Evolutionary conservation across 2,888 invertebrate genomes (phyloP).

Genomic region (Xylophagus ater): DNA sequence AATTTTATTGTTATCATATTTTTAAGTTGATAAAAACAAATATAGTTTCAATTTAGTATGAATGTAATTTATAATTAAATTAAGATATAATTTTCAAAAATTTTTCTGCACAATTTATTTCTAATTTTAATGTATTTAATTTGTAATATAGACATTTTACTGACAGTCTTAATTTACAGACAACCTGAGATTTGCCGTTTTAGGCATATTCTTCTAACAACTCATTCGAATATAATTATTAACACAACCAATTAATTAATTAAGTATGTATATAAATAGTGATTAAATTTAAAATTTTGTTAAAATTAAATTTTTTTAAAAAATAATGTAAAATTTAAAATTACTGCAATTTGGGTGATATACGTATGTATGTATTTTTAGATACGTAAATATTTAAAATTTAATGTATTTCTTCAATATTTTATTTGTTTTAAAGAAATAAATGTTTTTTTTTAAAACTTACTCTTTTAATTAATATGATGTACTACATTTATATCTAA

Average conservation of each 20-base stretch:
- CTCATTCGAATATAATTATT: not conserved
- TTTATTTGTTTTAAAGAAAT: too few species aligned
- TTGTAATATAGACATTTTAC: not conserved
- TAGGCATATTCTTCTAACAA: conserved; percentile 12
- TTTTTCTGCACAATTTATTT: not conserved
- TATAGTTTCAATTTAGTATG: not conserved
- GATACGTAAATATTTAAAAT: too few species aligned
- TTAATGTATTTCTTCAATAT: too few species aligned
- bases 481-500: too few species aligned
- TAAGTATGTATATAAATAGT: not conserved
- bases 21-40: not conserved
- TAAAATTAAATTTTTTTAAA: not conserved
- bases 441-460: too few species aligned
- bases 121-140: not conserved
- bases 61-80: not conserved
- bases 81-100: not conserved
- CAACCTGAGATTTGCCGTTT: conserved; percentile 14
- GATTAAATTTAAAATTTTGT: conserved; percentile 2
- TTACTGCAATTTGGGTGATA: too few species aligned
- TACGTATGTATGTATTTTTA: too few species aligned
- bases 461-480: too few species aligned
- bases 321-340: too few species aligned
- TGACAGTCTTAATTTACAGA: conserved; percentile 8
- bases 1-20: not conserved
- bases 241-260: not conserved